Conservation (phyloP, 2,888 invertebrate species). For the Boloria euphrosyne region DNA sequence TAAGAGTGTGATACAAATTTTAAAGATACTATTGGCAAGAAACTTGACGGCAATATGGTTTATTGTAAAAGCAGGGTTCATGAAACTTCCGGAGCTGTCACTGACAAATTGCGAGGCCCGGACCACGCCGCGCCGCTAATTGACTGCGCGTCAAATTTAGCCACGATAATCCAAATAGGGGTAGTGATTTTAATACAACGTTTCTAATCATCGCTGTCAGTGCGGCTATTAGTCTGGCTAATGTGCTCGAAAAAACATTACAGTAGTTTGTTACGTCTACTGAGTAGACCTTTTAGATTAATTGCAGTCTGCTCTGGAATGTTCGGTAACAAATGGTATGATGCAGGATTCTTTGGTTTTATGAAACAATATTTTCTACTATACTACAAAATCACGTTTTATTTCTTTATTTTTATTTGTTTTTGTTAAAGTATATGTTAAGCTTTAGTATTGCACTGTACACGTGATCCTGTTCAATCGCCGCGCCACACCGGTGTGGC, state of each 20-base stretch:
- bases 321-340: constrained; percentile 14
- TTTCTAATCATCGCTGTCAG: constrained; percentile 36
- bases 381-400: too few relatives aligned
- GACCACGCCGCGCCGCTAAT: constrained; percentile 62
- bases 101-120: constrained; percentile 74
- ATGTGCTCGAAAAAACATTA: constrained; percentile 31
- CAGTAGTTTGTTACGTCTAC: constrained; percentile 18
- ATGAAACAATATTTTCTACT: background rate
- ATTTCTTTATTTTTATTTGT: too few relatives aligned
- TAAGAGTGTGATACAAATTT: constrained; percentile 2
- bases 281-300: constrained; percentile 20
- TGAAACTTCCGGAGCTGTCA: constrained; percentile 74
- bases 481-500: too few relatives aligned
- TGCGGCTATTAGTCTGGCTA: constrained; percentile 30
- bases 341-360: constrained; percentile 13
- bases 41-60: constrained; percentile 42
- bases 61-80: constrained; percentile 45
- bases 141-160: constrained; percentile 78
- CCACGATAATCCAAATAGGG: constrained; percentile 69
- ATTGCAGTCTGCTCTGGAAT: constrained; percentile 20
- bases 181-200: constrained; percentile 53
- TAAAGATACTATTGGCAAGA: constrained; percentile 25
- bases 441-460: too few relatives aligned
- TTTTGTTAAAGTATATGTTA: too few relatives aligned
- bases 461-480: too few relatives aligned